Evolutionary conservation across 1,140 invertebrate species (phyloP), one percentile per base, ranked within the genome.

Genomic region (Caerostris darwini): DNA sequence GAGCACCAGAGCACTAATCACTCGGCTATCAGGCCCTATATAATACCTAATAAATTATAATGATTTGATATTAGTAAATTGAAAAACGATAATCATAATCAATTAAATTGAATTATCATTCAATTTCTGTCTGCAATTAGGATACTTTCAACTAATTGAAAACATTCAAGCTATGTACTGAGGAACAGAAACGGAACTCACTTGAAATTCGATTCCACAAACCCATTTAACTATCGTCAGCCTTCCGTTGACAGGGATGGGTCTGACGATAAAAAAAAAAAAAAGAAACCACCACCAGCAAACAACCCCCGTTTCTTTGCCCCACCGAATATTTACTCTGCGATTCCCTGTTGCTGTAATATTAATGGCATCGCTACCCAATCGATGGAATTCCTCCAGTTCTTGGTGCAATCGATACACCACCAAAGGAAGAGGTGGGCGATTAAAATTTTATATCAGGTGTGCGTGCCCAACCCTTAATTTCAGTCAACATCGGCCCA

Each of bases 391-490:
- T 57, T 77, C 71, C 71, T 77, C 71, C 53, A 12, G 34, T 67
- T 61, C 64, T 71, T 34, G 8, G 7, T 5, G 64, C 64, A 90
- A 90, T 90, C 88, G 64, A 90, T 90, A 90, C 19, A 17, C 14
- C 85, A 59, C 14, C 58, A 19, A 19, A 50, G 83, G 10, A 34
- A 85, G 83, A 59, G 69, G 50, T 58, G 61, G 61, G 14, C 88
- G 88, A 90, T 90, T 90, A 90, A 90, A 90, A 90, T 90, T 90
- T 90, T 90, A 90, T 71, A 90, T 90, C 64, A 59, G 59, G 58
- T 53, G 61, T 90, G 67, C 69, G 64, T 90, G 88, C 88, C 54
- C 53, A 53, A 53, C 10, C 88, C 61, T 90, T 56, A 90, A 71
- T 69, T 90, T 71, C 12, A 14, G 88, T 90, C 88, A 90, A 90